Base-by-base conservation (phyloP, 2,113 vertebrate species). In the Prunella himalayana region DNA sequence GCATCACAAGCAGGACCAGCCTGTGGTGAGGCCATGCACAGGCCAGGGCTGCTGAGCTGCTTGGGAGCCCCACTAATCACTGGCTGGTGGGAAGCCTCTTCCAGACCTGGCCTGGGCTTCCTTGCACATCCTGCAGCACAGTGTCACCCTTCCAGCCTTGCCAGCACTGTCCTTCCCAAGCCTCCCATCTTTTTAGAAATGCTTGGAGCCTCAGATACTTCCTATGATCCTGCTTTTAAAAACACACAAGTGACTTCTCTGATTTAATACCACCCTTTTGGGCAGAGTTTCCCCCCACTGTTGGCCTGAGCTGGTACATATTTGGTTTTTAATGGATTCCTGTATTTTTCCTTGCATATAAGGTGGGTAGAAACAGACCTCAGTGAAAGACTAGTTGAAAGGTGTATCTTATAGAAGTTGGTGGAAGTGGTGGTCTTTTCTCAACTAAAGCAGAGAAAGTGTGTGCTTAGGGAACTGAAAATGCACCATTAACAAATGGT, bases 1-100 rank as follows among this genome's bases (percentile, higher is more conserved):
- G 53, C 27, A 23, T 13, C 6, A 6, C 6, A 11, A 22, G 30
- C 33, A 68, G 23, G 56, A 57, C 25, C 56, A 75, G 37, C 31
- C 28, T 20, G 37, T 16, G 47, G 2, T 54, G 25, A 75, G 20
- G 31, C 31, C 1, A 10, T 10, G 10, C 4, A 2, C 0, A 6
- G 31, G 14, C 18, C 49, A 41, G 50, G n/a, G n/a, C 65, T 84
- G 50, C 25, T 59, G 60, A 47, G 22, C 7, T 39, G 31, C 75
- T 57, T 54, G 6, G 23, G 64, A 42, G 11, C 33, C 16, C 3
- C 1, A 3, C 4, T 8, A 33, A 19, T 21, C 30, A 5, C 23
- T 2, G 11, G 9, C 16, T 78, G 39, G 10, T 54, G 44, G 35
- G 15, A 81, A 73, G 30, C 23, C 39, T 64, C 15, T 19, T 20